Conservation (phyloP, 2,888 invertebrate species). For the Cataglyphis rosenhaueri region DNA sequence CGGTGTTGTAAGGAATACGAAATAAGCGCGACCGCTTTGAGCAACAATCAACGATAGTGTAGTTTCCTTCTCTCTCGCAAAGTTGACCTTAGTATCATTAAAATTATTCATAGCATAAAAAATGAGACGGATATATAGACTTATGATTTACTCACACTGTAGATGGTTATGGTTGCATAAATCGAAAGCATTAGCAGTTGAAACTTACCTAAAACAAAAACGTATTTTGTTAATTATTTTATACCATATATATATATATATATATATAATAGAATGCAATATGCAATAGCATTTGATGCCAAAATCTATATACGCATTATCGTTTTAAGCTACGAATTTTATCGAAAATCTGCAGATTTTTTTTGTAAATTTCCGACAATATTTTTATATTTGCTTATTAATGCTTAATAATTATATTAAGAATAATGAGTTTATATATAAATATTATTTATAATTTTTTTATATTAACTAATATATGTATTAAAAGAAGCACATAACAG, state of each 20-base stretch:
- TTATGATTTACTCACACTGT: slow-evolving; percentile 53
- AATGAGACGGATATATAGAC: background rate
- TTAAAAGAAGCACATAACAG: background rate
- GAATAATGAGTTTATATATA: background rate
- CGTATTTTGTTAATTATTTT: slow-evolving; percentile 11
- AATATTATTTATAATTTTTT: background rate
- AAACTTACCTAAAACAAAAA: slow-evolving; percentile 67
- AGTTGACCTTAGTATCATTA: slow-evolving; percentile 48
- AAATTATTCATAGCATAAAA: slow-evolving; percentile 35
- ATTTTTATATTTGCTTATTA: background rate
- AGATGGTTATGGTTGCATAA: background rate
- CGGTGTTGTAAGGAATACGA: slow-evolving; percentile 58
- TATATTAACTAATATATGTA: background rate
- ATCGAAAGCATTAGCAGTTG: background rate
- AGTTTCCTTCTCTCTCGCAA: slow-evolving; percentile 52
- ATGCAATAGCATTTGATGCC: background rate
- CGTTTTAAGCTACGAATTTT: background rate
- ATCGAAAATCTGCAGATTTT: slow-evolving; percentile 7
- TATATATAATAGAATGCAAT: background rate
- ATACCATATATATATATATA: background rate
- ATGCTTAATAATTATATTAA: background rate
- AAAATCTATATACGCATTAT: background rate
- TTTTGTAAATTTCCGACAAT: background rate
- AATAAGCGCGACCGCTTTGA: slow-evolving; percentile 47
- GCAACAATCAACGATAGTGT: slow-evolving; percentile 57